Evolutionary conservation across 2,797 vertebrate species (phyloP), one percentile per base, ranked within the genome.

Genomic region (Oreochromis grahami): DNA sequence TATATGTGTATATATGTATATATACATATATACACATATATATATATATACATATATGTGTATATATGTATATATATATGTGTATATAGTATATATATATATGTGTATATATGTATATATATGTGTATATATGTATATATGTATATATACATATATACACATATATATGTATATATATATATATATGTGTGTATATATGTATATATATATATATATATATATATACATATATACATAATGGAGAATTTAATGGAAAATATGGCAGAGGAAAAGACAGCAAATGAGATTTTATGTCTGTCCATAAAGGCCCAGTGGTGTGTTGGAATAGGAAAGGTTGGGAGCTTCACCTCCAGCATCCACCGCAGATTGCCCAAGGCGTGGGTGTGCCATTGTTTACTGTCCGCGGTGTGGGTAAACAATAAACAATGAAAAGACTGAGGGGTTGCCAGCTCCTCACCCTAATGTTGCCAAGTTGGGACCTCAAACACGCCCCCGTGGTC

Each of bases 351-450:
- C 84, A 88, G 83, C 76, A 85, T 76, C 87, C 29, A 82, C 95
- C 92, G 15, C 86, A 90, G 89, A 78, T 84, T 76, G 80, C 91
- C 92, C 85, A 87, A 91, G 88, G 91, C 95, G 92, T 94, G 87
- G 91, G 94, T 86, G 95, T 96, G 93, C 92, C 95, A 88, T 93
- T 96, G 92, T 96, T 97, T 96, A 95, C 84, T 81, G 89, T 96
- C 95, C 92, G 72, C 85, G 86, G 87, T 95, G 93, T 88, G 91
- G 94, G 93, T 94, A 96, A 96, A 95, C 93, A 95, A 95, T 97
- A 96, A 97, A 97, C 96, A 97, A 94, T 95, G 90, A 96, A 94
- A 94, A 92, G 91, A 92, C 94, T 89, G 85, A 93, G 91, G 90
- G 91, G 92, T 85, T 87, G 93, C 96, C 94, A 96, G 90, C 89